phyloP scores from a whole-genome alignment of 1,140 invertebrate genomes.

The Caenorhabditis remanei region DNA sequence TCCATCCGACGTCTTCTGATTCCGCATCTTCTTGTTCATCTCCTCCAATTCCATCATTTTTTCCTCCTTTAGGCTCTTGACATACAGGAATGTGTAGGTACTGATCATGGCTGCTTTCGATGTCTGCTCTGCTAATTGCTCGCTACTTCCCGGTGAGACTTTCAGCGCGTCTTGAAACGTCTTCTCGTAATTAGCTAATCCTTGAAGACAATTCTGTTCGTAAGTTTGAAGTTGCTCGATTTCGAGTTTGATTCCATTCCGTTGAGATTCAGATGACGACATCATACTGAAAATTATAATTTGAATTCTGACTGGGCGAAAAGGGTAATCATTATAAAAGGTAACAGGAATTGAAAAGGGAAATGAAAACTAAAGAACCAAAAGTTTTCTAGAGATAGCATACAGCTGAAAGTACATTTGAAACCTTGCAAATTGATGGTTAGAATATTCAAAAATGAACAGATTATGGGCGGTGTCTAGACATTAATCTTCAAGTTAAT shows the following conservation, averaged over 20 bases:
- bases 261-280: neutral
- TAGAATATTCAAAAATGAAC: too few species aligned
- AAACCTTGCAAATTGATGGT: too few species aligned
- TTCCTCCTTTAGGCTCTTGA: neutral
- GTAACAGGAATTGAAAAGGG: too few species aligned
- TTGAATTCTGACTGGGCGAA: too few species aligned
- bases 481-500: too few species aligned
- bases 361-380: too few species aligned
- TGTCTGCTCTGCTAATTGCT: neutral
- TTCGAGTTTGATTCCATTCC: neutral
- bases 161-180: neutral
- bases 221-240: neutral
- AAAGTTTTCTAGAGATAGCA: too few species aligned
- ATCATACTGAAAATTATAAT: too few species aligned
- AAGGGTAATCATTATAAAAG: too few species aligned
- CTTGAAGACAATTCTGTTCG: neutral
- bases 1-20: too few species aligned
- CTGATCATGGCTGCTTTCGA: neutral
- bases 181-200: neutral
- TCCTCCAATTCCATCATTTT: neutral
- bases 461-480: too few species aligned
- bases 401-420: too few species aligned
- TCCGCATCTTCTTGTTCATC: neutral
- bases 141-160: neutral
- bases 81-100: neutral